Evolutionary conservation across 92 coral and sea anemone genomes (phyloP).

Genomic region (Virgularia gustaviana): DNA sequence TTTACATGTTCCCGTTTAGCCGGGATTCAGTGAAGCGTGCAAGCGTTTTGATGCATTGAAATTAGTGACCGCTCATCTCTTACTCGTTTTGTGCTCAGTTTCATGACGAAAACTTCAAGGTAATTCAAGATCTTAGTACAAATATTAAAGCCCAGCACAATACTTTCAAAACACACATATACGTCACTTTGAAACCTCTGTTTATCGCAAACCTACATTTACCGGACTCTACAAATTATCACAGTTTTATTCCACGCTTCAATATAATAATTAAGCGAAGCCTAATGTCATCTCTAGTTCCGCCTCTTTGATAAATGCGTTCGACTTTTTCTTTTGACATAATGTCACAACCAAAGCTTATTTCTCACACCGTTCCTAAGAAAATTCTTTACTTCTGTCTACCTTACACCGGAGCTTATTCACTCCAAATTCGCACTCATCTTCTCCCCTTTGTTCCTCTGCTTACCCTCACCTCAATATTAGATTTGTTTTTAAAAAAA

Average conservation of each 20-base stretch:
- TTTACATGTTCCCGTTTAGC: too few species aligned
- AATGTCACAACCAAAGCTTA: background rate
- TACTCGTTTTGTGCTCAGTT: too few species aligned
- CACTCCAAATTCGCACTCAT: constrained; percentile 8
- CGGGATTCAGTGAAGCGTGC: too few species aligned
- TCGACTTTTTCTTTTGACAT: background rate
- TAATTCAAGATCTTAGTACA: too few species aligned
- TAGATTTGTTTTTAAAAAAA: background rate
- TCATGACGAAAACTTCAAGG: too few species aligned
- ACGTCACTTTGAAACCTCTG: constrained; percentile 14
- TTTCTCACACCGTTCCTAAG: background rate
- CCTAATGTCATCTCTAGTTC: background rate
- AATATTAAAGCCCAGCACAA: too few species aligned
- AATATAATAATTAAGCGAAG: constrained; percentile 2
- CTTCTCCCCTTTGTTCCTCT: background rate
- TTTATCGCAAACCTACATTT: background rate
- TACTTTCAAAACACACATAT: too few species aligned
- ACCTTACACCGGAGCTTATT: background rate
- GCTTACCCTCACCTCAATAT: background rate
- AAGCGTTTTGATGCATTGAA: too few species aligned
- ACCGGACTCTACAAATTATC: constrained; percentile 9
- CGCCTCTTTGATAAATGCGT: background rate
- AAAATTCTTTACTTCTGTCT: background rate
- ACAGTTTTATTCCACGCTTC: background rate
- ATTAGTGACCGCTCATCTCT: too few species aligned